Percentiles rank a stretch among this genome's conserved stretches.
phyloP scores from a whole-genome alignment of 2,888 invertebrate genomes.

The Nephrotoma guestfalica region DNA sequence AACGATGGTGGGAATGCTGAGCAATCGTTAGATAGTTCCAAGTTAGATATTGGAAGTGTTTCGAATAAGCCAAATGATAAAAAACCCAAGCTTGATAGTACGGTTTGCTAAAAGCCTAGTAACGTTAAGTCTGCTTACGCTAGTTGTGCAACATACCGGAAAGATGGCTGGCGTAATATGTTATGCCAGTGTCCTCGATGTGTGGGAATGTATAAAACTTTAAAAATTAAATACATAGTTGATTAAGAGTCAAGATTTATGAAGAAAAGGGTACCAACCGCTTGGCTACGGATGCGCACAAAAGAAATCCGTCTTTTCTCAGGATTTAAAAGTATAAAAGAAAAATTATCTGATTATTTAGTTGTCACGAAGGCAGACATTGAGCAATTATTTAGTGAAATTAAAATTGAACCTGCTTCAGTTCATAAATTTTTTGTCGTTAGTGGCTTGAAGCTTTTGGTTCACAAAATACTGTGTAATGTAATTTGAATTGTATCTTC shows the following conservation, averaged over 20 bases:
- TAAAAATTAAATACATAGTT: slow-evolving; percentile 54
- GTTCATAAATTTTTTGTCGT: slow-evolving; percentile 47
- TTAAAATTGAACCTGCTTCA: slow-evolving; percentile 41
- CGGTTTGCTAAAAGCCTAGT: neutral
- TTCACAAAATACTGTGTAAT: too few relatives aligned
- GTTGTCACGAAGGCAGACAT: slow-evolving; percentile 85
- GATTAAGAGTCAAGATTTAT: slow-evolving; percentile 64
- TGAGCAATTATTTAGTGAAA: slow-evolving; percentile 70
- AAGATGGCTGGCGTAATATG: slow-evolving; percentile 56
- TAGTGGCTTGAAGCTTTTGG: slow-evolving; percentile 22
- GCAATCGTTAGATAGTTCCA: neutral
- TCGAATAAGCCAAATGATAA: neutral
- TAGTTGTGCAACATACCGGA: slow-evolving; percentile 59
- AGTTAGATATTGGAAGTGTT: neutral
- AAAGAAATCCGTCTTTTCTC: slow-evolving; percentile 74
- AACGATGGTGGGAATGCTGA: slow-evolving; percentile 1
- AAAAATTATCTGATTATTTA: slow-evolving; percentile 66
- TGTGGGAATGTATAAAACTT: slow-evolving; percentile 50
- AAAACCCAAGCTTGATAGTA: neutral
- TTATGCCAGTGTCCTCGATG: slow-evolving; percentile 59
- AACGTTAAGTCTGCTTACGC: neutral
- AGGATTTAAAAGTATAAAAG: slow-evolving; percentile 80
- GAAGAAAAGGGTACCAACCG: slow-evolving; percentile 54
- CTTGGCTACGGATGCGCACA: slow-evolving; percentile 38
- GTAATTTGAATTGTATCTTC: too few relatives aligned